These are phyloP conservation scores for Amphipoea oculea DNA, from an alignment of 2,888 invertebrate species.

Conservation along the genomic window DNA sequence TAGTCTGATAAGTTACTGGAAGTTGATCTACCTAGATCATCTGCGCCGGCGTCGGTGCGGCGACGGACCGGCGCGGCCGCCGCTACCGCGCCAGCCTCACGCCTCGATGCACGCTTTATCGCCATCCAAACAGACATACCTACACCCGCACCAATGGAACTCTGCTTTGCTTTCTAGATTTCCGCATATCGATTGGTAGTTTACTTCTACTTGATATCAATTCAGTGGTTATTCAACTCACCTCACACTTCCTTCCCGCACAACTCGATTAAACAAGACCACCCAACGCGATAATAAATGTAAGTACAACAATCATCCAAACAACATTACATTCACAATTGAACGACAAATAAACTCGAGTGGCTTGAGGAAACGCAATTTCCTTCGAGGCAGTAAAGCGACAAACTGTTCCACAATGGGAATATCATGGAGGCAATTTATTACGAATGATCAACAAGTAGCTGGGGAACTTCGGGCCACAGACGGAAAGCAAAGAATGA, in stretches of 20 bases:
- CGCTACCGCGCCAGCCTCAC: conserved; percentile 43
- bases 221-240: conserved; percentile 13
- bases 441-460: conserved; percentile 91
- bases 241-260: conserved; percentile 16
- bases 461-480: conserved; percentile 82
- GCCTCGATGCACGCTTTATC: conserved; percentile 58
- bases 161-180: conserved; percentile 63
- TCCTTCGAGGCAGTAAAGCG: conserved; percentile 89
- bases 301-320: conserved; percentile 50
- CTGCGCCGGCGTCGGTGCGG: conserved; percentile 41
- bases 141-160: conserved; percentile 57
- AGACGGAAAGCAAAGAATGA: conserved; percentile 86
- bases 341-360: conserved; percentile 85
- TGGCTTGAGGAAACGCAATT: conserved; percentile 87
- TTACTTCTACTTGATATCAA: conserved; percentile 24
- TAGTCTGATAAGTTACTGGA: not conserved
- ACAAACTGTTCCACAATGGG: conserved; percentile 89
- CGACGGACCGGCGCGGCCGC: conserved; percentile 29
- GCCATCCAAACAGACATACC: conserved; percentile 58
- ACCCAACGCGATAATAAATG: conserved; percentile 40
- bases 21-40: conserved; percentile 17
- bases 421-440: conserved; percentile 90
- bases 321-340: conserved; percentile 67
- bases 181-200: conserved; percentile 38
- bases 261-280: conserved; percentile 13